Evolutionary conservation across 2,113 vertebrate species (phyloP), one percentile per base, ranked within the genome.

Genomic region (Anguilla rostrata): DNA sequence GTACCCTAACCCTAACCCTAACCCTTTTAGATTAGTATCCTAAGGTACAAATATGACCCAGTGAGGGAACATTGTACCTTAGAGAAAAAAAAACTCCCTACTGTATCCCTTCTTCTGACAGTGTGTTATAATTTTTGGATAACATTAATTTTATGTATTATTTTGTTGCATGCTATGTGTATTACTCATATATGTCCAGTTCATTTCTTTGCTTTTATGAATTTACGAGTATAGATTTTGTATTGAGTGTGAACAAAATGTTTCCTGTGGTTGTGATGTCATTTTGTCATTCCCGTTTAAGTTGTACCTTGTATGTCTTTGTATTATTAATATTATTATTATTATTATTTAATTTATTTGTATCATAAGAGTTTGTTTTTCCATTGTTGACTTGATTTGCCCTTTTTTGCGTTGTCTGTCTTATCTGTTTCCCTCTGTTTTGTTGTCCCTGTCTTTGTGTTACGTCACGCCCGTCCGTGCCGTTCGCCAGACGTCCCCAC

Each of bases 401-500:
- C 71, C 81, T 87, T 82, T 91, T 84, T 92, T 84, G 83, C 89
- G 87, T 90, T 83, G 49, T 85, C 81, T 88, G 41, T 88, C 75
- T 87, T 84, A 20, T 87, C 83, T 83, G 81, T 87, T 94, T 96
- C 90, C 93, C 89, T 89, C 95, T 93, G 93, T 94, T 97, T 95
- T 96, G 71, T 87, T 86, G 83, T 90, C 83, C 86, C 89, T 93
- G 93, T 97, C 91, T 97, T 92, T 97, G 83, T 88, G 75, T 79
- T 89, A 43, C 88, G 82, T 41, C 40, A 66, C 41, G 96, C 96
- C 95, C 96, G 95, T 97, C 95, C 96, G 95, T 97, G 95, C 96
- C 96, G 95, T 96, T 96, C 95, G 96, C 98, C 97, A 99, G 98
- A 99, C 95, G 94, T 91, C 95, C 97, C 97, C 95, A 98, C 95